These are phyloP conservation scores for Cercopithecus neglectus DNA, from an alignment of 2,797 vertebrate genomes.

Conservation along the genomic window DNA sequence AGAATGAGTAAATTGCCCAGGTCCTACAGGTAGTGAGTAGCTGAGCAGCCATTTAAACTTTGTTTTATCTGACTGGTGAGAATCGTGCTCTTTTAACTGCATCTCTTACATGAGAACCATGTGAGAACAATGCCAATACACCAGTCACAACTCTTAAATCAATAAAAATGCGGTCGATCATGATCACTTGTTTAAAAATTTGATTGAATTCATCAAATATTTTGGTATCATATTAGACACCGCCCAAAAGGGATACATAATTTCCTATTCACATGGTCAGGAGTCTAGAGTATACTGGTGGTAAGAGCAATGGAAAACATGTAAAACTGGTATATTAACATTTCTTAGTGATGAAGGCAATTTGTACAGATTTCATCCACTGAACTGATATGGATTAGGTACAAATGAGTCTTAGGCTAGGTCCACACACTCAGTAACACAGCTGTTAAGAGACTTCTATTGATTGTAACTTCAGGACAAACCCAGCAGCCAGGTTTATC, in stretches of 20 bases:
- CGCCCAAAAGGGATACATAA: slow-evolving; percentile 7
- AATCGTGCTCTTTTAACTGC: neutral
- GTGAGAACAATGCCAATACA: neutral
- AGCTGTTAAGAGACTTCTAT: neutral
- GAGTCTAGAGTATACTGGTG: neutral
- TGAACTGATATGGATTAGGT: neutral
- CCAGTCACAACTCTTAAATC: neutral
- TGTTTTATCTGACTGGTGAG: neutral
- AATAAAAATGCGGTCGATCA: neutral
- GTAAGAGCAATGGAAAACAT: slow-evolving; percentile 9
- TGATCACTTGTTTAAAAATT: slow-evolving; percentile 6
- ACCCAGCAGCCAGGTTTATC: neutral
- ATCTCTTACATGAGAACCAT: neutral
- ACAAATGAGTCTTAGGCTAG: neutral
- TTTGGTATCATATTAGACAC: slow-evolving; percentile 46
- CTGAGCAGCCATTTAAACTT: neutral
- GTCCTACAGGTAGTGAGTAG: no score
- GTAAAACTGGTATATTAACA: neutral
- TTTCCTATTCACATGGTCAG: slow-evolving; percentile 38
- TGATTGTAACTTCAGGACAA: slow-evolving; percentile 8
- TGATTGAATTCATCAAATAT: slow-evolving; percentile 41
- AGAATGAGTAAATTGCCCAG: neutral
- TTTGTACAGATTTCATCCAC: slow-evolving; percentile 24
- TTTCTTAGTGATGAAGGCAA: neutral
- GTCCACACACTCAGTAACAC: neutral